phyloP scores from a whole-genome alignment of 2,888 invertebrate genomes.

The Synergus itoensis region DNA sequence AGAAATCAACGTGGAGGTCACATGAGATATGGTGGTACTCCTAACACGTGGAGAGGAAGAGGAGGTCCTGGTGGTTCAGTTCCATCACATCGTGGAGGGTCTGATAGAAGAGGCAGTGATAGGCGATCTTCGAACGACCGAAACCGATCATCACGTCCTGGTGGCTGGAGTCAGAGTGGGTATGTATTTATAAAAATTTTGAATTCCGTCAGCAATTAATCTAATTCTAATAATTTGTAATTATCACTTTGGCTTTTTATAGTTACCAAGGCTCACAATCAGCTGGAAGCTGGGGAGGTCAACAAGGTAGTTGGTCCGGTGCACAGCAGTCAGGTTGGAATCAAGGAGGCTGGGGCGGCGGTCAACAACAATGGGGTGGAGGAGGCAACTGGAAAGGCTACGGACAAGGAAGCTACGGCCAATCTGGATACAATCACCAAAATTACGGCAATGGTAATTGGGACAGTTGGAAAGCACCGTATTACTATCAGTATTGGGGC shows the following conservation, averaged over 20 bases:
- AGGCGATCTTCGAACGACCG: conserved; percentile 71
- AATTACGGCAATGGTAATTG: conserved; percentile 75
- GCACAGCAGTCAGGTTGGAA: conserved; percentile 63
- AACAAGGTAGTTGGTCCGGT: conserved; percentile 57
- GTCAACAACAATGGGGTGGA: conserved; percentile 60
- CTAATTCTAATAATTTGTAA: not conserved
- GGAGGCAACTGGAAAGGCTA: conserved; percentile 71
- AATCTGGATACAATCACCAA: conserved; percentile 63
- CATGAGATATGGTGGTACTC: conserved; percentile 70
- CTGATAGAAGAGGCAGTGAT: conserved; percentile 68
- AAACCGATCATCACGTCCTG: conserved; percentile 64
- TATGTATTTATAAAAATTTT: conserved; percentile 28
- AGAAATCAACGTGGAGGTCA: conserved; percentile 67
- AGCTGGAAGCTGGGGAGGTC: conserved; percentile 49
- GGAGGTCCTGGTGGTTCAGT: conserved; percentile 40
- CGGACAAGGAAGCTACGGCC: conserved; percentile 62
- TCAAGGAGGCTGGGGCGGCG: conserved; percentile 58
- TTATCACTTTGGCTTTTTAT: not conserved
- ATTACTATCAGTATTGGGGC: conserved; percentile 76
- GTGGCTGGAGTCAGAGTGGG: conserved; percentile 64
- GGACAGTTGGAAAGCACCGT: conserved; percentile 74
- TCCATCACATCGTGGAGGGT: conserved; percentile 60
- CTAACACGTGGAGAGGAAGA: conserved; percentile 64
- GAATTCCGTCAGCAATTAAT: not conserved
- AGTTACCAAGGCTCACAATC: conserved; percentile 57